Conservation (phyloP, 2,888 invertebrate species). For the Drosophila limbata region DNA sequence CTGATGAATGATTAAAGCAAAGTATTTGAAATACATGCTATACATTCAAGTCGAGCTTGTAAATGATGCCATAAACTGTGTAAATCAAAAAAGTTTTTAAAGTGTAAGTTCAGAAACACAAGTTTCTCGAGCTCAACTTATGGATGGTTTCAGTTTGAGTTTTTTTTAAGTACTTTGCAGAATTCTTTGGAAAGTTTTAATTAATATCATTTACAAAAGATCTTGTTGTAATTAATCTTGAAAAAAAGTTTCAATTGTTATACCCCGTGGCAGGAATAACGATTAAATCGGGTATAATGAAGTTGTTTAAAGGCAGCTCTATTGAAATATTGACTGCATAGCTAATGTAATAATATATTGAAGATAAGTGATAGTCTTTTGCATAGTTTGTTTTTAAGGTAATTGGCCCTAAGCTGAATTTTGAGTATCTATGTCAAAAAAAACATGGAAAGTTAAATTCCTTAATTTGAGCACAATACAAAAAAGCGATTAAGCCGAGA, state of each 20-base stretch:
- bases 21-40: neutral
- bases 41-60: neutral
- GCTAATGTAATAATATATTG: too few relatives aligned
- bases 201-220: slow-evolving; percentile 18
- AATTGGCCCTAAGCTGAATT: too few relatives aligned
- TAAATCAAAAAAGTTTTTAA: neutral
- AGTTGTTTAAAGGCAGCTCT: neutral
- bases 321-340: neutral
- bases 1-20: slow-evolving; percentile 4
- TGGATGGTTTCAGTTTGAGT: neutral
- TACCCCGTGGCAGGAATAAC: neutral
- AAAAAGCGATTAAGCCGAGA: too few relatives aligned
- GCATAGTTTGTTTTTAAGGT: too few relatives aligned
- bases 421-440: too few relatives aligned
- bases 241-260: neutral
- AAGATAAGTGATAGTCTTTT: too few relatives aligned
- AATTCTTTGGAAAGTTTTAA: slow-evolving; percentile 14
- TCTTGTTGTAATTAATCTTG: neutral
- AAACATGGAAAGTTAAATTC: too few relatives aligned
- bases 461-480: too few relatives aligned
- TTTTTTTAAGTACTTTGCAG: neutral
- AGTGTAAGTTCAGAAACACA: neutral
- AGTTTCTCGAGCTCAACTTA: neutral
- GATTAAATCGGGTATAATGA: neutral
- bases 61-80: neutral